phyloP scores from a whole-genome alignment of 2,797 vertebrate species.

The Malacoctenus gilli region DNA sequence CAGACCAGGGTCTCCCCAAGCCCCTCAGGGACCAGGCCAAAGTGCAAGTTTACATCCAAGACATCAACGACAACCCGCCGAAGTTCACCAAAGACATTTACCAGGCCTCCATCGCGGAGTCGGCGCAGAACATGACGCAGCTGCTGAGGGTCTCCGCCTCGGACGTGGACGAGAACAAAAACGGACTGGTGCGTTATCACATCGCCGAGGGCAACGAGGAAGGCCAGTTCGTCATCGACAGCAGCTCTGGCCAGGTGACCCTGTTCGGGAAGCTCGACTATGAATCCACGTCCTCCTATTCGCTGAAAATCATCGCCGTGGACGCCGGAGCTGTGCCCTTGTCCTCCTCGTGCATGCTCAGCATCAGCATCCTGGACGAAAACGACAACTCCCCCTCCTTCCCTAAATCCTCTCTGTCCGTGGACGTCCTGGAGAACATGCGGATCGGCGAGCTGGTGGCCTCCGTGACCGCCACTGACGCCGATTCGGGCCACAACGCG shows the following conservation, averaged over 20 bases:
- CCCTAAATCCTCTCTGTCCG: constrained; percentile 87
- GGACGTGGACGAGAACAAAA: constrained; percentile 93
- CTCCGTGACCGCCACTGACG: constrained; percentile 92
- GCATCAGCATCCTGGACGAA: constrained; percentile 92
- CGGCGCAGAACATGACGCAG: constrained; percentile 91
- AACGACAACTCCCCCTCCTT: constrained; percentile 96
- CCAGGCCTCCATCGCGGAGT: constrained; percentile 94
- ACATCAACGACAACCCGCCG: constrained; percentile 95
- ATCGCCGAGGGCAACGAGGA: constrained; percentile 92
- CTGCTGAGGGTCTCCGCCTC: constrained; percentile 94
- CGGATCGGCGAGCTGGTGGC: constrained; percentile 94
- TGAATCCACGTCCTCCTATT: constrained; percentile 90
- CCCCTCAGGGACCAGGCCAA: constrained; percentile 95
- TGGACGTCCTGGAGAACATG: constrained; percentile 97
- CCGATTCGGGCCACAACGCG: constrained; percentile 92
- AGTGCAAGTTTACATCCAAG: constrained; percentile 94
- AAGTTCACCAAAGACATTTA: constrained; percentile 97
- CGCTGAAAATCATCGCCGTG: constrained; percentile 89
- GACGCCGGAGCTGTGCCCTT: constrained; percentile 86
- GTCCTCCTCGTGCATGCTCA: constrained; percentile 91
- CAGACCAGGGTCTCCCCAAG: constrained; percentile 94
- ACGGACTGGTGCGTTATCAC: constrained; percentile 89
- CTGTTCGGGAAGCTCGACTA: constrained; percentile 91
- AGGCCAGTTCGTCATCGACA: constrained; percentile 88
- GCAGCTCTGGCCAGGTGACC: constrained; percentile 90